Evolutionary conservation across 2,888 invertebrate genomes (phyloP), one percentile per base, ranked within the genome.

Genomic region (Pseudeuparius sepicola): DNA sequence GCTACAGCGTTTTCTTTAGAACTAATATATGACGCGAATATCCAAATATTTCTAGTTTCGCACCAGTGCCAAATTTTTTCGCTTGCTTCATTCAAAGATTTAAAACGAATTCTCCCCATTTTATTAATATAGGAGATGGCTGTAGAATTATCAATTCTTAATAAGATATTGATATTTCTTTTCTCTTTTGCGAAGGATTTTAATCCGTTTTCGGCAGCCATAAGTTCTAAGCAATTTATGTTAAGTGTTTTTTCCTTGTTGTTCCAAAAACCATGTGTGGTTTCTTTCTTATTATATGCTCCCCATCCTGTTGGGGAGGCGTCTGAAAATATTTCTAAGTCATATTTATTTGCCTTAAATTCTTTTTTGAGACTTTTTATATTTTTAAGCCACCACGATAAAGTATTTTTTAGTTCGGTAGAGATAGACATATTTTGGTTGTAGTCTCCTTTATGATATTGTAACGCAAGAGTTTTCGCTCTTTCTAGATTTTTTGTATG

Each of bases 41-140:
- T 14, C 9, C 27, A 32, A 14, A 39, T 36, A 20, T 39, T 39
- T 25, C 16, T 14, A 2, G 7, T 14, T 39, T 41, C 41, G 24
- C 36, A 39, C 36, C 32, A 36, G 31, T 36, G 12, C 36, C 36
- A 39, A 26, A 39, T 23, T 23, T 31, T 10, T 14, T 12, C 17
- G 2, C 23, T 7, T 14, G 31, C 6, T 9, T 20, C 17, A 13
- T 36, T 32, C 14, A 39, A 16, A 3, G 12, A n/a, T 10, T 13
- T 14, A 24, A 15, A 36, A 24, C 18, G 14, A 9, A 24, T 20
- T 23, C 26, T 30, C 10, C 35, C 31, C 34, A 30, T 36, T 24
- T 17, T 30, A 13, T 39, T 42, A 15, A 40, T 40, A 24, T 36
- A 39, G 7, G 42, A 29, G 12, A 40, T 14, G 14, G 39, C 39